phyloP scores from a whole-genome alignment of 2,797 vertebrate species.

The Platalea minor region DNA sequence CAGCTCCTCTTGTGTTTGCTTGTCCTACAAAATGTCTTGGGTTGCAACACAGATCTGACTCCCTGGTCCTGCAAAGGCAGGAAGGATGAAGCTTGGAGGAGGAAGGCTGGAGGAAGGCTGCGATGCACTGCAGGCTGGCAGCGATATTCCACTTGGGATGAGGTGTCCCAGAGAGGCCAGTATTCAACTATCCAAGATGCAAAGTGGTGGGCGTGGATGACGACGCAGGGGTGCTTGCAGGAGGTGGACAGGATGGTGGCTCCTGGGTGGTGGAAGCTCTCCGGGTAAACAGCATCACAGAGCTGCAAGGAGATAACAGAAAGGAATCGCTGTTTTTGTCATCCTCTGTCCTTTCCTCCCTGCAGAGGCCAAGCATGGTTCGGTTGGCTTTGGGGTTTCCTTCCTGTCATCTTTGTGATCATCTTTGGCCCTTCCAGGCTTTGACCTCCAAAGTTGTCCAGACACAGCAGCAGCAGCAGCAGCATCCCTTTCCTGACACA shows the following conservation, averaged over 20 bases:
- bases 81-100: background rate
- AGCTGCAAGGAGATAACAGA: background rate
- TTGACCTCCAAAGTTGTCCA: background rate
- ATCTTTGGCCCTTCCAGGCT: background rate
- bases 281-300: background rate
- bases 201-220: background rate
- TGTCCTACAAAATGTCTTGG: background rate
- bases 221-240: background rate
- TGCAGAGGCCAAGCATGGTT: background rate
- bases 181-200: background rate
- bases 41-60: background rate
- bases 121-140: background rate
- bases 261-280: background rate
- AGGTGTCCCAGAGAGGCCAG: background rate
- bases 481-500: background rate
- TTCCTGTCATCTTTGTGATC: background rate
- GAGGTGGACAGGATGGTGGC: background rate
- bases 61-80: background rate
- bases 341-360: background rate
- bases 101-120: background rate
- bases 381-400: background rate
- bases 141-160: fast-evolving
- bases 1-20: background rate
- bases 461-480: background rate
- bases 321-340: background rate